Evolutionary conservation across 2,888 invertebrate genomes (phyloP).

Genomic region (Lycia hirtaria): DNA sequence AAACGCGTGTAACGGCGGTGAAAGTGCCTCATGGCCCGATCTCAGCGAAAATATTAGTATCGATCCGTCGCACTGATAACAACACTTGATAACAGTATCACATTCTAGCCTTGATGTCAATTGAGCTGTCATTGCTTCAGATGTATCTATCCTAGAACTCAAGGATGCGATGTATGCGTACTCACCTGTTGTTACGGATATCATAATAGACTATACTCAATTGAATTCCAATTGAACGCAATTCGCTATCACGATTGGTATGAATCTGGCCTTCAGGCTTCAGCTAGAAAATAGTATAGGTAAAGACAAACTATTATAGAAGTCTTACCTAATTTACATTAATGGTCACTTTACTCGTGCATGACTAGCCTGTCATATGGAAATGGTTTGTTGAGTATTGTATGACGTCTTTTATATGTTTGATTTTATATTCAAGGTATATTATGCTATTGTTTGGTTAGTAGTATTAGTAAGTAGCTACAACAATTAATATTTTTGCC

Average conservation of each 20-base stretch:
- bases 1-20: conserved; percentile 85
- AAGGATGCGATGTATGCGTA: conserved; percentile 51
- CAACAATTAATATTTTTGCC: too few relatives aligned
- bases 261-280: conserved; percentile 8
- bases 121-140: conserved; percentile 61
- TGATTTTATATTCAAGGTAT: too few relatives aligned
- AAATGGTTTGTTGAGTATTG: not conserved
- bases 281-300: not conserved
- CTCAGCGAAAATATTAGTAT: conserved; percentile 78
- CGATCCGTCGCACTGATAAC: conserved; percentile 74
- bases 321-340: not conserved
- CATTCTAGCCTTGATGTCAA: conserved; percentile 52
- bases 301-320: not conserved
- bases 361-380: not conserved
- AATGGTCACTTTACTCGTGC: not conserved
- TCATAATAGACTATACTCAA: conserved; percentile 38
- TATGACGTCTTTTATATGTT: too few relatives aligned
- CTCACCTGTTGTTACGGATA: conserved; percentile 46
- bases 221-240: conserved; percentile 32
- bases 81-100: conserved; percentile 73
- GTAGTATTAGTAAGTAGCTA: too few relatives aligned
- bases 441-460: too few relatives aligned
- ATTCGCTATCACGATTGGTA: conserved; percentile 12
- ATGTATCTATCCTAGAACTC: conserved; percentile 54
- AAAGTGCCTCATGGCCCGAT: conserved; percentile 88